Conservation (phyloP, 2,113 vertebrate species). For the Nyctereutes procyonoides region DNA sequence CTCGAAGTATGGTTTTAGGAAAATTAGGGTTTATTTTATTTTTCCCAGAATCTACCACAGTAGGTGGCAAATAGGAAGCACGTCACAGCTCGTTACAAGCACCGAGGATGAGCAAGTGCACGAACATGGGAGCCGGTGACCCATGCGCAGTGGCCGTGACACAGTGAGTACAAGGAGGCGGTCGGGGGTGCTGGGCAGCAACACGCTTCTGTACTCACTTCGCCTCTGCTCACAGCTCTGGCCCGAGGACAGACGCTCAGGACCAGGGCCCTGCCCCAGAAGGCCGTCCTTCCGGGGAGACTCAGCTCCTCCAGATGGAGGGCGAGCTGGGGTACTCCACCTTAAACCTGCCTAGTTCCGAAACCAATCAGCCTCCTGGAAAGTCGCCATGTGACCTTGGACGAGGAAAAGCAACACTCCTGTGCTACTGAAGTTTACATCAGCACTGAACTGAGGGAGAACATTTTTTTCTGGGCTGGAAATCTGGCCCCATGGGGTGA, state of each 20-base stretch:
- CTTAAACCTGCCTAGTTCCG: background rate
- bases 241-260: background rate
- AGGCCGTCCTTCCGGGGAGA: background rate
- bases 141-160: accelerated
- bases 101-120: background rate
- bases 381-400: slow-evolving; percentile 59
- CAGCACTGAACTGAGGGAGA: slow-evolving; percentile 53
- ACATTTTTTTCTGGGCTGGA: slow-evolving; percentile 69
- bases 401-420: slow-evolving; percentile 20
- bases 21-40: background rate
- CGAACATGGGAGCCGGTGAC: background rate
- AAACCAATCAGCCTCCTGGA: slow-evolving; percentile 24
- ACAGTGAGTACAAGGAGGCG: background rate
- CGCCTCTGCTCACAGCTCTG: background rate
- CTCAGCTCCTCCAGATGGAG: background rate
- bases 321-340: background rate
- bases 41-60: slow-evolving; percentile 53
- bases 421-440: slow-evolving; percentile 56
- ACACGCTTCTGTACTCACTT: background rate
- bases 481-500: slow-evolving; percentile 59
- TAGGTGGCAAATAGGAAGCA: slow-evolving; percentile 55
- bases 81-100: background rate
- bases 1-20: background rate
- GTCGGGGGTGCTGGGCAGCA: accelerated
- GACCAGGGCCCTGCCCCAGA: background rate